phyloP scores from a whole-genome alignment of 2,888 invertebrate species.

The Aphodius sticticus region DNA sequence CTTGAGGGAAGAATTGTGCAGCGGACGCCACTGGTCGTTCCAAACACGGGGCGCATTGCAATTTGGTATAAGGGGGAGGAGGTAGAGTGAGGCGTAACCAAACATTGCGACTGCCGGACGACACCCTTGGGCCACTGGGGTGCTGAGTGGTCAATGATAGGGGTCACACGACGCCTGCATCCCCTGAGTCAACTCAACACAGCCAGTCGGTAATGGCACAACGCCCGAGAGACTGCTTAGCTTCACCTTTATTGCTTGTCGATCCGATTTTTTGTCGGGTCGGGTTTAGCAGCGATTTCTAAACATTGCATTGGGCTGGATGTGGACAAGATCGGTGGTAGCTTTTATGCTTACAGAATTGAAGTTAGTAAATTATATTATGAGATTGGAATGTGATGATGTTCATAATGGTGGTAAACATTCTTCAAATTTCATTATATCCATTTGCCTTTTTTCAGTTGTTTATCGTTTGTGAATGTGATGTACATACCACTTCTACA shows the following conservation, averaged over 20 bases:
- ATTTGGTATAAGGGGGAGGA: constrained; percentile 47
- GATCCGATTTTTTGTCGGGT: neutral
- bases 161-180: constrained; percentile 43
- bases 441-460: too few species aligned
- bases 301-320: neutral
- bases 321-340: neutral
- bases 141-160: constrained; percentile 57
- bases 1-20: neutral
- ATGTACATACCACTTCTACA: too few species aligned
- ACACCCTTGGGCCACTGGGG: constrained; percentile 54
- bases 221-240: constrained; percentile 35
- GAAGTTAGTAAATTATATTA: too few species aligned
- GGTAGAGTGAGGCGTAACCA: constrained; percentile 58
- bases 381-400: too few species aligned
- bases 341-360: too few species aligned
- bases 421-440: too few species aligned
- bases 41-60: constrained; percentile 35
- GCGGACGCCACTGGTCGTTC: neutral
- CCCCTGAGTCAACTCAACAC: constrained; percentile 36
- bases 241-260: constrained; percentile 4
- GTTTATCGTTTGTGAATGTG: too few species aligned
- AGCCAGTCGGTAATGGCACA: constrained; percentile 39
- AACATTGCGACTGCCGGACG: constrained; percentile 56
- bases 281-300: neutral
- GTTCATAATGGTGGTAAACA: too few species aligned